Percentiles rank a stretch among this genome's conserved stretches.
These are phyloP conservation scores for Gnathonemus longibarbis DNA, from an alignment of 2,113 vertebrate genomes.

Conservation along the genomic window DNA sequence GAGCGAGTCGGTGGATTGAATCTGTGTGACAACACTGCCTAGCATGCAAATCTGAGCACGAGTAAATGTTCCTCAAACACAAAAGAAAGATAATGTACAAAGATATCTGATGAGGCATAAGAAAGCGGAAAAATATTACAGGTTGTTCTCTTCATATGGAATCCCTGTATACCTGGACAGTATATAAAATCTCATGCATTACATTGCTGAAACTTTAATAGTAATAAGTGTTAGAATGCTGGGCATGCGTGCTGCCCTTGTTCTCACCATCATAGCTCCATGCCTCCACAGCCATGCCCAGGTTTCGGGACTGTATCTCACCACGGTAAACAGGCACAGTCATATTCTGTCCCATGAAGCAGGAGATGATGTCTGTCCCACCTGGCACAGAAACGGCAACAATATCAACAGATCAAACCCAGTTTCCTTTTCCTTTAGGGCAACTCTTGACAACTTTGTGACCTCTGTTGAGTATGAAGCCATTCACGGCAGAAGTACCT, in stretches of 20 bases:
- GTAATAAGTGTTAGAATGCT: background rate
- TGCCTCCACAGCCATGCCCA: slow-evolving; percentile 87
- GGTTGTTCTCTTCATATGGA: background rate
- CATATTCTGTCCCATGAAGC: slow-evolving; percentile 92
- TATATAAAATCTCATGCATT: background rate
- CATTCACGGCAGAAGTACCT: background rate
- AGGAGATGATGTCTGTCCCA: slow-evolving; percentile 93
- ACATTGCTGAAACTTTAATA: background rate
- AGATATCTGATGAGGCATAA: background rate
- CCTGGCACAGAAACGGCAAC: slow-evolving; percentile 55
- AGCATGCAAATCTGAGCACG: background rate
- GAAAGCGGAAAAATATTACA: background rate
- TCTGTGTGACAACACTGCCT: background rate
- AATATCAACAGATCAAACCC: background rate
- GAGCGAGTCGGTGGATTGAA: background rate
- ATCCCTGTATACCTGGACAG: background rate
- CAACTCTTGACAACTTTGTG: background rate
- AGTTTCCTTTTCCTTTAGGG: background rate
- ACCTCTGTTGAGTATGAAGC: background rate
- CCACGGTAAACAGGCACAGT: slow-evolving; percentile 83
- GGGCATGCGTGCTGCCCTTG: background rate
- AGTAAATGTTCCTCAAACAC: background rate
- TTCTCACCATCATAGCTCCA: slow-evolving; percentile 78
- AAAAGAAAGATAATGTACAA: background rate
- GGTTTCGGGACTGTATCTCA: slow-evolving; percentile 89